phyloP scores from a whole-genome alignment of 1,140 invertebrate genomes.

The Aradophagus sp. region DNA sequence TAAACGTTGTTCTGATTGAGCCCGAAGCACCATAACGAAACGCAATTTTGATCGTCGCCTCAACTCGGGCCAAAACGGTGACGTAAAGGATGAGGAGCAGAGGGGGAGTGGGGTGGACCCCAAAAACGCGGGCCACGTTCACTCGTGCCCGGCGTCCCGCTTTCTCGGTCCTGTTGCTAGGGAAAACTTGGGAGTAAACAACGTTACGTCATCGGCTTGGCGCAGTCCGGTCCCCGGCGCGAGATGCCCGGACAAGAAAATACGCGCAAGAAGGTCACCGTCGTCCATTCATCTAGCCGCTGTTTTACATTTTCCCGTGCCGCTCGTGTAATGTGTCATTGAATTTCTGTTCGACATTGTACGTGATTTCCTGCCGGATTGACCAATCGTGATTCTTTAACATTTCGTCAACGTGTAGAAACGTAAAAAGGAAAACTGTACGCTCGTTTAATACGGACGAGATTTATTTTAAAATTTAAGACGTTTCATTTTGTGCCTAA shows the following conservation, averaged over 20 bases:
- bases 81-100: constrained; percentile 10
- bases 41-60: too few species aligned
- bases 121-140: constrained; percentile 45
- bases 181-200: constrained; percentile 53
- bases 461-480: too few species aligned
- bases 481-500: too few species aligned
- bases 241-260: constrained; percentile 22
- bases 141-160: constrained; percentile 20
- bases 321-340: constrained; percentile 26
- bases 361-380: constrained; percentile 41
- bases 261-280: constrained; percentile 45
- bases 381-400: background rate
- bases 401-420: too few species aligned
- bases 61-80: too few species aligned
- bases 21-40: constrained; percentile 8
- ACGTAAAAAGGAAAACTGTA: too few species aligned
- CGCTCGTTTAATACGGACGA: too few species aligned
- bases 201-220: constrained; percentile 34
- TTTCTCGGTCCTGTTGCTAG: constrained; percentile 52
- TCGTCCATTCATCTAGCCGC: constrained; percentile 38
- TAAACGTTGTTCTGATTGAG: too few species aligned
- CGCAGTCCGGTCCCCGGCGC: constrained; percentile 21
- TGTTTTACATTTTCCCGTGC: constrained; percentile 34
- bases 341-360: constrained; percentile 17
- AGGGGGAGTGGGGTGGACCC: constrained; percentile 33